phyloP scores from a whole-genome alignment of 1,140 invertebrate species.

The Laupala kohalensis region DNA sequence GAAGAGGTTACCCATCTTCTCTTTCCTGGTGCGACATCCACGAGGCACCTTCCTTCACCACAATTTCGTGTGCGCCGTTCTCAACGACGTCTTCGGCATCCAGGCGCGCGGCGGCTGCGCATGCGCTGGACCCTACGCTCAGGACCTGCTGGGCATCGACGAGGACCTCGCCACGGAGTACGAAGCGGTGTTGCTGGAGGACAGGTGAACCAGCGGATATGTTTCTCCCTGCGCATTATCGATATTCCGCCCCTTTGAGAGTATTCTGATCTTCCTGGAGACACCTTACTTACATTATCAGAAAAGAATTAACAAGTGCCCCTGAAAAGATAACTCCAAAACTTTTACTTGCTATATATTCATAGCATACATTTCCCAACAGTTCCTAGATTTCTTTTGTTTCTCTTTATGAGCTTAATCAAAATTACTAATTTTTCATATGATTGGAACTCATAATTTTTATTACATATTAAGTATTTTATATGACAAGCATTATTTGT shows the following conservation, averaged over 20 bases:
- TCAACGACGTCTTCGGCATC: slow-evolving; percentile 87
- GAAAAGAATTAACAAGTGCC: background rate
- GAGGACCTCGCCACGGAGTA: slow-evolving; percentile 58
- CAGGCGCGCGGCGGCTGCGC: slow-evolving; percentile 76
- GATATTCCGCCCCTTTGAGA: background rate
- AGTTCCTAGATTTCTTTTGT: background rate
- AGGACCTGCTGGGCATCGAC: slow-evolving; percentile 72
- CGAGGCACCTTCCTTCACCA: slow-evolving; percentile 74
- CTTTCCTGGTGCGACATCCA: slow-evolving; percentile 71
- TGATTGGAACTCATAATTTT: background rate
- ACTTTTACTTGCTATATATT: too few relatives aligned
- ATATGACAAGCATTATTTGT: too few relatives aligned
- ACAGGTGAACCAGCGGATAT: slow-evolving; percentile 38
- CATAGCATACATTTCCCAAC: too few relatives aligned
- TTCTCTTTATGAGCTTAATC: background rate
- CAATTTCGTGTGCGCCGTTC: slow-evolving; percentile 73
- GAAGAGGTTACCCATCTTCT: slow-evolving; percentile 67
- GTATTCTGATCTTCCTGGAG: background rate
- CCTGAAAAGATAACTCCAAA: too few relatives aligned
- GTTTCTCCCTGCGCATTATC: background rate
- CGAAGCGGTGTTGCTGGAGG: slow-evolving; percentile 60
- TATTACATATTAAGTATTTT: background rate
- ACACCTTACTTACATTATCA: background rate
- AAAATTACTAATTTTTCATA: background rate
- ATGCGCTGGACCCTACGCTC: slow-evolving; percentile 72